phyloP scores from a whole-genome alignment of 2,113 vertebrate species.

The Anguilla japonica region DNA sequence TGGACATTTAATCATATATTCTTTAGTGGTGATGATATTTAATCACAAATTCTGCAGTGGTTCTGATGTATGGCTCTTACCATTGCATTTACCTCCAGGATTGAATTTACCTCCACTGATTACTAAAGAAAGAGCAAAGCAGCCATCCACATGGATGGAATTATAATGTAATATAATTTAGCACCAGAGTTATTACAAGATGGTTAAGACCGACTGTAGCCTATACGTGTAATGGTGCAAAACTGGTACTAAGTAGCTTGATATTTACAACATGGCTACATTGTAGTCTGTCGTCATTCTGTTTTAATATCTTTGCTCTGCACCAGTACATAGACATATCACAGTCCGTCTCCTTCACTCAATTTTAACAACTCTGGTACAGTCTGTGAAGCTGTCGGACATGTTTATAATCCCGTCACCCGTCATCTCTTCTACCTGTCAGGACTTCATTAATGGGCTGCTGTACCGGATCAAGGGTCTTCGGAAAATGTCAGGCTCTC shows the following conservation, averaged over 20 bases:
- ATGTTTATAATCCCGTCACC: neutral
- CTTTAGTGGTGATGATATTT: too few relatives aligned
- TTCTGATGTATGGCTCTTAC: too few relatives aligned
- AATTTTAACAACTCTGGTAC: neutral
- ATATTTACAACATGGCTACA: neutral
- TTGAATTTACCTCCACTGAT: too few relatives aligned
- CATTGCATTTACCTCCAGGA: too few relatives aligned
- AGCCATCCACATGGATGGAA: too few relatives aligned
- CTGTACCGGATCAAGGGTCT: constrained; percentile 90
- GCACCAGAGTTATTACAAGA: too few relatives aligned
- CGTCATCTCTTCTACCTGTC: neutral
- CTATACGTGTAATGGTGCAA: too few relatives aligned
- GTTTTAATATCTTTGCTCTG: neutral
- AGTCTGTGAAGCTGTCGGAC: neutral
- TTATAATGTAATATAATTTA: too few relatives aligned
- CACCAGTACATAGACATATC: neutral
- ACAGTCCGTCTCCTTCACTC: neutral
- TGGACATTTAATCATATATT: neutral
- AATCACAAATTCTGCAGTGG: too few relatives aligned
- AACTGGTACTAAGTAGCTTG: neutral
- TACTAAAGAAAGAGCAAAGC: too few relatives aligned
- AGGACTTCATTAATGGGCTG: constrained; percentile 91
- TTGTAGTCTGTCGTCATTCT: neutral
- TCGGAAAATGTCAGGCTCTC: constrained; percentile 82
- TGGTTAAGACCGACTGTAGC: too few relatives aligned